These are phyloP conservation scores for Arge pagana DNA, from an alignment of 2,888 invertebrate species.

Conservation along the genomic window DNA sequence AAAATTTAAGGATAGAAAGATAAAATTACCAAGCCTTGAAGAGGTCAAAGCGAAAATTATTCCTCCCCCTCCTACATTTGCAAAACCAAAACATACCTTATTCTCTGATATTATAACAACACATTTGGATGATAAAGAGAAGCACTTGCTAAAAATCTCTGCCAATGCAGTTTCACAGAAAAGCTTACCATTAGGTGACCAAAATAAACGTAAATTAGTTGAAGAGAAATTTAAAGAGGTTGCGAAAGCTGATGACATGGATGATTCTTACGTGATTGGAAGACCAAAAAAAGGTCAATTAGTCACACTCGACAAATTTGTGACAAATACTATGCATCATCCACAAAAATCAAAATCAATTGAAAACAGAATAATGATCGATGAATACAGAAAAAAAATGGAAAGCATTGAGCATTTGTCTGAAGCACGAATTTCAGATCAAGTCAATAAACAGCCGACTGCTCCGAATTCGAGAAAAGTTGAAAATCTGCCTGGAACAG, in stretches of 20 bases:
- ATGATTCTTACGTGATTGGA: background rate
- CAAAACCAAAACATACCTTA: slow-evolving; percentile 36
- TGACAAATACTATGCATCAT: slow-evolving; percentile 34
- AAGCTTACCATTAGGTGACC: slow-evolving; percentile 37
- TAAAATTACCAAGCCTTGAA: slow-evolving; percentile 40
- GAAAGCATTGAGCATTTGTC: background rate
- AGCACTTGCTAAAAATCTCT: slow-evolving; percentile 21
- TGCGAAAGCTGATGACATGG: slow-evolving; percentile 37
- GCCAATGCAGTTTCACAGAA: too few species aligned
- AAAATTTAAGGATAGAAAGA: slow-evolving; percentile 68
- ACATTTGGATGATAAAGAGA: slow-evolving; percentile 23
- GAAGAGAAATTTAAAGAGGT: slow-evolving; percentile 59
- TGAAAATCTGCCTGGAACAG: too few species aligned
- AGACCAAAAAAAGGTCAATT: background rate
- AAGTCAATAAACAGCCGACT: too few species aligned
- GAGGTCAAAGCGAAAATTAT: slow-evolving; percentile 36
- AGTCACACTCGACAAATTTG: slow-evolving; percentile 44
- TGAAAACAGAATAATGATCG: slow-evolving; percentile 38
- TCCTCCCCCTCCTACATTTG: slow-evolving; percentile 50
- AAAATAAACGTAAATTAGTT: slow-evolving; percentile 53
- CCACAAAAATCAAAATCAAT: slow-evolving; percentile 28
- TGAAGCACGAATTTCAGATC: too few species aligned
- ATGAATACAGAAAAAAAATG: slow-evolving; percentile 23
- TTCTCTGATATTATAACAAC: slow-evolving; percentile 36
- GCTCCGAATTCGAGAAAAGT: too few species aligned